Evolutionary conservation across 2,113 vertebrate genomes (phyloP).

Genomic region (Chinchilla lanigera): DNA sequence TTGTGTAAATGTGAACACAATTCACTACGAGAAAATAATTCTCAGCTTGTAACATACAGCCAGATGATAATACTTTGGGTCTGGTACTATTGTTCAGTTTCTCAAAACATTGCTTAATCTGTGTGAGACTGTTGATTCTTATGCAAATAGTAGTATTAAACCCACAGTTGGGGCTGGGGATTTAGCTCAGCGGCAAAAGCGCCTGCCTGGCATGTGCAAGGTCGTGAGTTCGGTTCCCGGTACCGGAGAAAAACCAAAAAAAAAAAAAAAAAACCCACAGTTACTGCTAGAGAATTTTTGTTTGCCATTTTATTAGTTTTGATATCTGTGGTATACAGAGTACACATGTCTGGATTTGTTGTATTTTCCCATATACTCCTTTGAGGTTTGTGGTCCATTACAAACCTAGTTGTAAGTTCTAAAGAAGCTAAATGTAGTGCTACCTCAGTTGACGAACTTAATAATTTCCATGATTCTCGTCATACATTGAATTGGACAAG

Average conservation of each 20-base stretch:
- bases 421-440: background rate
- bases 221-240: no score
- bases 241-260: no score
- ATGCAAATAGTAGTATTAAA: background rate
- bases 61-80: slow-evolving; percentile 12
- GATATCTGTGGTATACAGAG: background rate
- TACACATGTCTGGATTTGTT: background rate
- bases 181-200: no score
- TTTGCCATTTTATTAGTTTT: slow-evolving; percentile 19
- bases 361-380: background rate
- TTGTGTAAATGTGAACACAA: slow-evolving; percentile 19
- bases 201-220: no score
- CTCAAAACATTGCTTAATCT: slow-evolving; percentile 15
- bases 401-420: background rate
- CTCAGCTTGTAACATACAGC: background rate
- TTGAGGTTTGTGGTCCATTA: background rate
- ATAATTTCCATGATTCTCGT: background rate
- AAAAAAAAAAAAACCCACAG: background rate
- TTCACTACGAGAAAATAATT: background rate
- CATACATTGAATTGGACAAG: background rate
- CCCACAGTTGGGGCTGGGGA: no score
- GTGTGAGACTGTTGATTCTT: background rate
- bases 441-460: background rate
- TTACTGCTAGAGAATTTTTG: background rate
- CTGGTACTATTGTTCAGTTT: background rate